Evolutionary conservation across 2,888 invertebrate species (phyloP).

Genomic region (Linnaemya tessellans): DNA sequence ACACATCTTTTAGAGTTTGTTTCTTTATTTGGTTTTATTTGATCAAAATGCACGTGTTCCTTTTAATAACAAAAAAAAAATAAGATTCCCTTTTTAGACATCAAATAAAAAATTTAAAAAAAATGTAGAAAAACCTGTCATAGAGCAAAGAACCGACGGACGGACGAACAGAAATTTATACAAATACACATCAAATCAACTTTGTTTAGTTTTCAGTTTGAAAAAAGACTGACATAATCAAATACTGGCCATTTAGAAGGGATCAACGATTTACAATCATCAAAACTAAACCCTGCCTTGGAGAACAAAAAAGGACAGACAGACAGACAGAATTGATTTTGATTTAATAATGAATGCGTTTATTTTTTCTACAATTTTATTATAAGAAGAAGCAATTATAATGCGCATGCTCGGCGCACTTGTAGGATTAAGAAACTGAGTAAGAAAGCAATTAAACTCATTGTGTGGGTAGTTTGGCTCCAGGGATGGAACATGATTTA

Average conservation of each 20-base stretch:
- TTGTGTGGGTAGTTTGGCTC: conserved; percentile 27
- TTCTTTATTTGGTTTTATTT: conserved; percentile 17
- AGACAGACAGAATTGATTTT: conserved; percentile 44
- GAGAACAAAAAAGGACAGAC: conserved; percentile 44
- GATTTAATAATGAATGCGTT: conserved; percentile 43
- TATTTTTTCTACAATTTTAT: conserved; percentile 8
- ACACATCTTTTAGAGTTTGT: conserved; percentile 52
- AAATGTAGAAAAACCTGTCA: conserved; percentile 26
- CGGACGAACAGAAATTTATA: conserved; percentile 2
- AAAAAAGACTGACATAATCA: conserved; percentile 5
- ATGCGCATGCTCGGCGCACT: conserved; percentile 69
- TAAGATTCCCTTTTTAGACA: conserved; percentile 15
- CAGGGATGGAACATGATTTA: conserved; percentile 17
- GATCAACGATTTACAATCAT: conserved; percentile 7
- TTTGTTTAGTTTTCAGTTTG: conserved; percentile 34
- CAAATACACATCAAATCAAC: not conserved
- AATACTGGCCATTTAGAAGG: conserved; percentile 5
- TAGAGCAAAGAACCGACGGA: conserved; percentile 17
- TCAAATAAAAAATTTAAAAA: conserved; percentile 32
- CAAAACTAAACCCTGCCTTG: not conserved
- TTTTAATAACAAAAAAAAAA: not conserved
- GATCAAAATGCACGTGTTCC: conserved; percentile 64
- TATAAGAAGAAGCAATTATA: conserved; percentile 8
- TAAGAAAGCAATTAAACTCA: conserved; percentile 20
- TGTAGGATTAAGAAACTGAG: conserved; percentile 34